These are phyloP conservation scores for Cacajao melanocephalus DNA, from an alignment of 2,797 vertebrate genomes.

Conservation along the genomic window DNA sequence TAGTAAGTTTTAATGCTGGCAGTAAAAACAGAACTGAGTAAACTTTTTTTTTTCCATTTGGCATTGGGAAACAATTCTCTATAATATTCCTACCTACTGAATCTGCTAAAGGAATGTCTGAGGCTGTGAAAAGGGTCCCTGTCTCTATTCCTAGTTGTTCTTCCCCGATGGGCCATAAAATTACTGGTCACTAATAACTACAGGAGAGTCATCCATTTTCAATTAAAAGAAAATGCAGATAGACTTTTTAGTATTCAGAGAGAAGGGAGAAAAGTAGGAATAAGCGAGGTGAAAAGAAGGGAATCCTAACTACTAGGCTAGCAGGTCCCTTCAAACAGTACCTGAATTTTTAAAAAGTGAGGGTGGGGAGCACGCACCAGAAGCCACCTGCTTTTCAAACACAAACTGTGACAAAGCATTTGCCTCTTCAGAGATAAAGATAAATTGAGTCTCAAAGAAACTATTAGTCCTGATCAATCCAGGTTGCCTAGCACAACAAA, in stretches of 20 bases:
- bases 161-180: neutral
- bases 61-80: neutral
- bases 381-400: neutral
- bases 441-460: neutral
- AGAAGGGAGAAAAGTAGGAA: neutral
- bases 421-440: neutral
- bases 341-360: neutral
- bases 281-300: neutral
- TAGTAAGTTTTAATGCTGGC: neutral
- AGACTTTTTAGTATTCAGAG: neutral
- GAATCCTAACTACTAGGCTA: neutral
- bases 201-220: neutral
- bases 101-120: neutral
- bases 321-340: neutral
- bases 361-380: fast-evolving
- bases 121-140: neutral
- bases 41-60: neutral
- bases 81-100: neutral
- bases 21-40: neutral
- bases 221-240: neutral
- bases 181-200: neutral
- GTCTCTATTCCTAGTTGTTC: neutral
- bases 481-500: neutral
- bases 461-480: neutral
- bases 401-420: neutral